Percentiles rank a stretch among this genome's conserved stretches.
These are phyloP conservation scores for Macropis europaea DNA, from an alignment of 2,888 invertebrate genomes.

Conservation along the genomic window DNA sequence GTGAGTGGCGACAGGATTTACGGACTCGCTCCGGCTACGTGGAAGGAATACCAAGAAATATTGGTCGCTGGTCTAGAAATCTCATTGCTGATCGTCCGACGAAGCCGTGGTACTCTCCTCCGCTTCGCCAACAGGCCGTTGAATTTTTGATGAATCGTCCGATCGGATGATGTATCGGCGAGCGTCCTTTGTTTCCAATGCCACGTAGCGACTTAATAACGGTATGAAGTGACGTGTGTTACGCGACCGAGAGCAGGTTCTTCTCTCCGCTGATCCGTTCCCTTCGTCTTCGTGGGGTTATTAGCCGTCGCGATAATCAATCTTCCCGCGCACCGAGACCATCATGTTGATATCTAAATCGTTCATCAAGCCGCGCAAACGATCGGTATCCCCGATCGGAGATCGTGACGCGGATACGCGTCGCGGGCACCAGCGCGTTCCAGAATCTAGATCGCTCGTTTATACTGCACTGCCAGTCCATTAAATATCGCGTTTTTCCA, in stretches of 20 bases:
- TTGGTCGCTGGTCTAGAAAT: constrained; percentile 53
- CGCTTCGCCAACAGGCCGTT: background rate
- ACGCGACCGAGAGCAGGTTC: constrained; percentile 35
- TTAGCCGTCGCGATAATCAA: constrained; percentile 59
- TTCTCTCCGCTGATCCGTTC: constrained; percentile 36
- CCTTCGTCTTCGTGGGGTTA: constrained; percentile 46
- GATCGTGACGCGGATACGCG: constrained; percentile 47
- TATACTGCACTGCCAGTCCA: constrained; percentile 20
- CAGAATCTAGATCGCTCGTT: constrained; percentile 52
- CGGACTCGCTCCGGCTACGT: constrained; percentile 54
- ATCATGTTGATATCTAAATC: constrained; percentile 60
- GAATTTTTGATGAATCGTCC: constrained; percentile 47
- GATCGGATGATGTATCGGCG: constrained; percentile 38
- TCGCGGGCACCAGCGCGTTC: constrained; percentile 46
- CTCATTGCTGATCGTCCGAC: constrained; percentile 50
- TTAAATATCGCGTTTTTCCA: constrained; percentile 45
- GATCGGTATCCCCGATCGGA: constrained; percentile 48
- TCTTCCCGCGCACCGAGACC: constrained; percentile 50
- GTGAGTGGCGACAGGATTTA: constrained; percentile 68
- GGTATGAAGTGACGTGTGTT: constrained; percentile 21
- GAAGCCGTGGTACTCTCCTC: background rate
- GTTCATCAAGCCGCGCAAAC: constrained; percentile 46
- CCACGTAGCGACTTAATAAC: constrained; percentile 35
- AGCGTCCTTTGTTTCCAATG: constrained; percentile 26
- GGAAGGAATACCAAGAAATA: constrained; percentile 51